Base-by-base conservation (phyloP, 2,888 invertebrate species). In the Synanthedon myopaeformis region DNA sequence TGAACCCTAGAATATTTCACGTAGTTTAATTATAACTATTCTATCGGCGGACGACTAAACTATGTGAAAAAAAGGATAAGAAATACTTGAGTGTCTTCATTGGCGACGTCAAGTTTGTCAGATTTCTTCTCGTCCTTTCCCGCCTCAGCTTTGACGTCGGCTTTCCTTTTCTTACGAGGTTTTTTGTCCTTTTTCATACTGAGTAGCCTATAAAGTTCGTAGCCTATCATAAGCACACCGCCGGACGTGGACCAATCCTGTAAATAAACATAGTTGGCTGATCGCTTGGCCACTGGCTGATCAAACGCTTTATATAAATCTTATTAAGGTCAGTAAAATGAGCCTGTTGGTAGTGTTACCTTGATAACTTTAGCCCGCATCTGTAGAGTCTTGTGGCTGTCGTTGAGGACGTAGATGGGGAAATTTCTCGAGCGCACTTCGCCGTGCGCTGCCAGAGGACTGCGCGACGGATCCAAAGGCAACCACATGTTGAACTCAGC, bases 401-500 rank as follows among this genome's bases (percentile, higher is more conserved):
- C 99, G 69, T 98, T 98, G 51, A 99, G 87, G 11, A 98, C 93
- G 72, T 93, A 96, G 4, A 99, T 90, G 51, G 93, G 92, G 72
- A 98, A 99, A 61, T 93, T 92, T 49, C 99, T 88, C 0, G 94
- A 88, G 52, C 94, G 87, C n/a, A 95, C 90, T 65, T 93, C 92
- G 1, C 92, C 92, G 55, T 90, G 90, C 0, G 88, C 85, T 8
- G 88, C 74, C 42, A 91, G 64, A 0, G 91, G 89, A 65, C 89
- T 90, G 52, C 79, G 86, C 0, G 75, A 64, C 1, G 91, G 89
- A 55, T 93, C 92, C 41, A 91, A 80, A 0, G 99, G 99, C 55
- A 97, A 85, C 98, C 99, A 99, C 92, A 96, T 95, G 73, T 99
- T 97, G 76, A 96, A 99, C 80, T 99, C 99, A 2, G 96, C 94